Percentiles rank a stretch among this genome's conserved stretches.
Evolutionary conservation across 2,113 vertebrate species (phyloP).

Genomic region (Alouatta palliata): DNA sequence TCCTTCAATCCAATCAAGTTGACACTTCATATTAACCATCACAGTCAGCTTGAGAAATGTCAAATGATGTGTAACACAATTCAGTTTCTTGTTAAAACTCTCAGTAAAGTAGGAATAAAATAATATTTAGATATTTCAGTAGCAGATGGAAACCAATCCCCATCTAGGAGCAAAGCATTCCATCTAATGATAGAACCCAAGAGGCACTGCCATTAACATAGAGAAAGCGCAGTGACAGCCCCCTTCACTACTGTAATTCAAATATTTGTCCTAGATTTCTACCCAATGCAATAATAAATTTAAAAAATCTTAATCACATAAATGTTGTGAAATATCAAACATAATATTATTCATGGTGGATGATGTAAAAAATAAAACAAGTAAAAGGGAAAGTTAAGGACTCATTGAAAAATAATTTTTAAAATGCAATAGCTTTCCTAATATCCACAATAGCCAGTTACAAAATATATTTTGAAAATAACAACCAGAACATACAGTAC

Average conservation of each 20-base stretch:
- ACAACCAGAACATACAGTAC: constrained; percentile 32
- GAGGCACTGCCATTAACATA: not conserved
- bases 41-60: not conserved
- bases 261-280: not conserved
- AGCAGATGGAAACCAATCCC: not conserved
- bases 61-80: not conserved
- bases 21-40: no score
- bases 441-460: constrained; percentile 36
- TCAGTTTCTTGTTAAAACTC: constrained; percentile 24
- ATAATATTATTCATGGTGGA: constrained; percentile 25
- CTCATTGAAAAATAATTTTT: constrained; percentile 44
- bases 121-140: not conserved
- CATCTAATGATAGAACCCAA: not conserved
- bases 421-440: constrained; percentile 56
- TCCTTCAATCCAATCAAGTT: no score
- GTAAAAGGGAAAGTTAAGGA: not conserved
- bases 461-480: constrained; percentile 58
- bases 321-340: not conserved
- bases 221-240: not conserved
- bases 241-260: not conserved
- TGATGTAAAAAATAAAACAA: constrained; percentile 38
- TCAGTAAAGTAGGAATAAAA: not conserved
- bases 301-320: not conserved
- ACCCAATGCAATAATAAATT: constrained; percentile 16
- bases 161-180: not conserved